Conservation (phyloP, 2,113 vertebrate species). For the Erinaceus europaeus region DNA sequence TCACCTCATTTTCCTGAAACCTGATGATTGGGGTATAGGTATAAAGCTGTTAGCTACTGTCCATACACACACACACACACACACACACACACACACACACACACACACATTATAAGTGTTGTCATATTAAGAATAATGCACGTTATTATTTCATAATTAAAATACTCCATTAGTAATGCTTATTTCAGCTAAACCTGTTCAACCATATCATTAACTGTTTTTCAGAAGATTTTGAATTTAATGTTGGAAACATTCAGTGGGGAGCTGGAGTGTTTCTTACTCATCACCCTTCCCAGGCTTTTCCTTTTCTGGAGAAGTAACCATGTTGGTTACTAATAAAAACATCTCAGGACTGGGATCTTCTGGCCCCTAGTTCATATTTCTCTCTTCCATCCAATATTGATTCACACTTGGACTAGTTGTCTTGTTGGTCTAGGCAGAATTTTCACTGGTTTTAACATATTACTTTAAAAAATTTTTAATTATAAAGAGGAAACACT, state of each 20-base stretch:
- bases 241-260: not conserved
- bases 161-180: not conserved
- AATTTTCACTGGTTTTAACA: slow-evolving; percentile 9
- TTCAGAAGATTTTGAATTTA: slow-evolving; percentile 27
- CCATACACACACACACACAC: no score
- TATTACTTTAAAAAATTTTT: no score
- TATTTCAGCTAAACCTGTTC: not conserved
- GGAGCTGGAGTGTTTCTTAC: not conserved
- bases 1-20: not conserved
- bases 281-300: not conserved
- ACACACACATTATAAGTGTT: slow-evolving; percentile 29
- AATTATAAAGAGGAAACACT: no score
- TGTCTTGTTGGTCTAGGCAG: not conserved
- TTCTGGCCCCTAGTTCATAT: not conserved
- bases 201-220: not conserved
- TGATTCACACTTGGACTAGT: not conserved
- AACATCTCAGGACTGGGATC: not conserved
- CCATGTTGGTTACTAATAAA: not conserved
- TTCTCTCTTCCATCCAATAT: not conserved
- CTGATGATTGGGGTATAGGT: not conserved
- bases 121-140: not conserved
- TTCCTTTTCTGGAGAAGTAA: not conserved
- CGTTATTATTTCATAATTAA: slow-evolving; percentile 30
- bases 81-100: no score
- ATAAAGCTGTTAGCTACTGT: not conserved